Base-by-base conservation (phyloP, 2,888 invertebrate species). In the Nomada goodeniana region DNA sequence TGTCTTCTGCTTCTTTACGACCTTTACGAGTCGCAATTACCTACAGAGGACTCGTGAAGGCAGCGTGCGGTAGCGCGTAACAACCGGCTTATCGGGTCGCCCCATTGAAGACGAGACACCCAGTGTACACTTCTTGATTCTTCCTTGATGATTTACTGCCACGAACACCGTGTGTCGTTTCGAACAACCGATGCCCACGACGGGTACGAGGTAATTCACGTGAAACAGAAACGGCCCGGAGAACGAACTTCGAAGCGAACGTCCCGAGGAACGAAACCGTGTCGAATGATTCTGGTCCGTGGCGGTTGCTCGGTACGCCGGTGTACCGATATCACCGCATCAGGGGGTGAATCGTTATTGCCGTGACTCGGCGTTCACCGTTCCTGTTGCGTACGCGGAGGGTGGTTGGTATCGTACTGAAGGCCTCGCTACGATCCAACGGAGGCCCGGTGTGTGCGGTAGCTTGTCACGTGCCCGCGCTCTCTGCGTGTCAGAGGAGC, bases 1-100 rank as follows among this genome's bases (percentile, higher is more conserved):
- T 94, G 94, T 94, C 94, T 93, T 93, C 92, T 89, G 92, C 91
- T 92, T 92, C 92, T 94, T 94, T 94, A 94, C 93, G 94, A 93
- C 90, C 90, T 92, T 87, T 87, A 88, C 90, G 88, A 90, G 90
- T 89, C 89, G 91, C 92, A 90, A 91, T 91, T 92, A 91, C 92
- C 90, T 86, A 88, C 86, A 77, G 86, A 85, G 85, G 85, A 86
- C 87, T 85, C 83, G 83, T 85, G 85, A 87, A 75, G 80, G 87
- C 89, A 88, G 76, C 85, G 86, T 86, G 87, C 89, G 82, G 88
- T 88, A 86, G 88, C 87, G 89, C 87, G 89, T 88, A 84, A 89
- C 85, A 81, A 87, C 80, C 85, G 80, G 86, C 86, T 89, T 86
- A 88, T 87, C 86, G 82, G 75, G 80, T 80, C 82, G 89, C 87